A percentile compares a stretch with the other conserved stretches of the same genome.
These are phyloP conservation scores for Centroberyx gerrardi DNA, from an alignment of 2,797 vertebrate genomes.

Conservation along the genomic window DNA sequence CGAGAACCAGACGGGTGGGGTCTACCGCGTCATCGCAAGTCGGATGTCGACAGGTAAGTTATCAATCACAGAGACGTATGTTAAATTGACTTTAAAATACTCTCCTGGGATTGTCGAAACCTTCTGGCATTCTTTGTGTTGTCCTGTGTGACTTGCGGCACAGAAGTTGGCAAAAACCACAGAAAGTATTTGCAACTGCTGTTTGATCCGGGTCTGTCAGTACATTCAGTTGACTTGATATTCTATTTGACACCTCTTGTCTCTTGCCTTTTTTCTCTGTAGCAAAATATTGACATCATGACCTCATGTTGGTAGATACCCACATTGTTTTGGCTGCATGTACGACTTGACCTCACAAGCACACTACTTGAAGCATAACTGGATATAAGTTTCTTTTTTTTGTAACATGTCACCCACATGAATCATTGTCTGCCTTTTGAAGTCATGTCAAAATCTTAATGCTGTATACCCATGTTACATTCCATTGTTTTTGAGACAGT, in stretches of 20 bases:
- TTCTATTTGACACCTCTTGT: constrained; percentile 61
- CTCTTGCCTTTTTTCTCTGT: constrained; percentile 73
- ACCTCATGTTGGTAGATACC: constrained; percentile 73
- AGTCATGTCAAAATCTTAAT: constrained; percentile 74
- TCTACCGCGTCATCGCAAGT: background rate
- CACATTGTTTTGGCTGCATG: constrained; percentile 71
- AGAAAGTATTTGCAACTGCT: constrained; percentile 57
- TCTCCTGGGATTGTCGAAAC: background rate
- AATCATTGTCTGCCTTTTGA: constrained; percentile 78
- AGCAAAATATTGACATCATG: constrained; percentile 76
- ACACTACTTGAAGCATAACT: constrained; percentile 78
- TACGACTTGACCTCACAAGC: constrained; percentile 77
- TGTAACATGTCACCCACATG: constrained; percentile 76
- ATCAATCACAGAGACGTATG: background rate
- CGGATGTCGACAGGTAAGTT: constrained; percentile 36
- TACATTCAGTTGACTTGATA: constrained; percentile 47
- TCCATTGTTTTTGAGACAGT: constrained; percentile 77
- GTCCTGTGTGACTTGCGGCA: background rate
- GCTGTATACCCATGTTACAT: constrained; percentile 79
- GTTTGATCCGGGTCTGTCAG: constrained; percentile 72
- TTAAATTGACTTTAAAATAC: too few species aligned
- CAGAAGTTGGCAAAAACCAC: background rate
- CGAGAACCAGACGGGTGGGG: background rate
- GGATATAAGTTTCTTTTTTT: constrained; percentile 54
- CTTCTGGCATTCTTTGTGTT: background rate